phyloP scores from a whole-genome alignment of 35 echinoderm and acorn worm genomes.

The Holothuria glaberrima region DNA sequence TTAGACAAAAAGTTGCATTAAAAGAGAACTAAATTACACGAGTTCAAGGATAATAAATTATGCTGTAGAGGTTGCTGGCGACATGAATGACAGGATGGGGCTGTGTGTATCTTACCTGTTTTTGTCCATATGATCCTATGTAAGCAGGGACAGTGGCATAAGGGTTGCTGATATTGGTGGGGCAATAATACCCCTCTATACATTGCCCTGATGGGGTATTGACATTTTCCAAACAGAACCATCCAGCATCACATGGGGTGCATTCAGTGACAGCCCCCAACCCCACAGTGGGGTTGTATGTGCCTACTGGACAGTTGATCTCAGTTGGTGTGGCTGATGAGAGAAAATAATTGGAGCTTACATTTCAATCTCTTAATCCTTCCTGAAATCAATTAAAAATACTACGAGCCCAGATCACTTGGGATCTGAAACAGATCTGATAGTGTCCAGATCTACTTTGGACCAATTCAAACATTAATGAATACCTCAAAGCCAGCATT shows the following conservation, averaged over 20 bases:
- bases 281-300: conserved; percentile 83
- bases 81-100: too few species aligned
- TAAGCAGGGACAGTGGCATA: conserved; percentile 67
- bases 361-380: neutral
- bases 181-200: conserved; percentile 83
- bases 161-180: conserved; percentile 91
- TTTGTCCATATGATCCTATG: conserved; percentile 91
- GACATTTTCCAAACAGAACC: conserved; percentile 81
- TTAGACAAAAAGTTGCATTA: too few species aligned
- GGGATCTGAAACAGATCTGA: too few species aligned
- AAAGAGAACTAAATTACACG: too few species aligned
- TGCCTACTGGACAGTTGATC: conserved; percentile 90
- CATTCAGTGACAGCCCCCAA: conserved; percentile 89
- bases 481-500: too few species aligned
- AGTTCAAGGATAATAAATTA: too few species aligned
- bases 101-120: conserved; percentile 68
- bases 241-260: conserved; percentile 81
- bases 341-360: too few species aligned
- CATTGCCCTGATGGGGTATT: conserved; percentile 54
- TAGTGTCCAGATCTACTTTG: too few species aligned
- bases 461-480: too few species aligned
- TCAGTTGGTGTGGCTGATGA: conserved; percentile 85
- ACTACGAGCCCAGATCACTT: neutral
- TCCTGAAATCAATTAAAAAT: neutral
- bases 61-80: too few species aligned